A percentile compares a stretch with the other conserved stretches of the same genome.
Conservation (phyloP, 53 echinoderm and acorn worm species). For the Glandiceps talaboti region DNA sequence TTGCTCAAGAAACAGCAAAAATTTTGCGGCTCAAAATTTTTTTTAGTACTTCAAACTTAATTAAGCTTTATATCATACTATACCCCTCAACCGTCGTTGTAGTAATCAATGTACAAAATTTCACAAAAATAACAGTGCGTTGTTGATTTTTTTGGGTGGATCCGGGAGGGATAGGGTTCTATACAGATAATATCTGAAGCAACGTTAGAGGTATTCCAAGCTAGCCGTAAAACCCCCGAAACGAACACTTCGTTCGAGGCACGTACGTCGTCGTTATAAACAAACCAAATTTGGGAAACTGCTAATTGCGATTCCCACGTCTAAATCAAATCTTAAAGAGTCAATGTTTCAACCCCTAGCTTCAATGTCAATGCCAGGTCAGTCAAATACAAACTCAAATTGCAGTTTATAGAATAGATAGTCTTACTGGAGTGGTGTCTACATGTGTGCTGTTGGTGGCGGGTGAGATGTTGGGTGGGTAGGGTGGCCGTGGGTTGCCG, state of each 20-base stretch:
- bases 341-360: background rate
- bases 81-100: background rate
- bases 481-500: slow-evolving; percentile 64
- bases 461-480: slow-evolving; percentile 68
- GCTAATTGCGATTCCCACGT: background rate
- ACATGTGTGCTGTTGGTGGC: slow-evolving; percentile 46
- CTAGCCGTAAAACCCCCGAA: background rate
- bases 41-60: background rate
- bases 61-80: background rate
- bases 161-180: background rate
- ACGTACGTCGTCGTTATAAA: background rate
- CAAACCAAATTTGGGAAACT: background rate
- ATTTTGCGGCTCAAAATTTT: background rate
- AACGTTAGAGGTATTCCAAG: too few species aligned
- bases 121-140: background rate
- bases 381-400: background rate
- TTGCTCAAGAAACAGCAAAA: background rate
- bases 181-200: too few species aligned
- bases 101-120: background rate
- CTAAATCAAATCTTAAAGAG: background rate
- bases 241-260: background rate
- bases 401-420: background rate
- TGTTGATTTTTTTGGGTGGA: background rate
- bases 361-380: background rate
- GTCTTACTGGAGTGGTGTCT: background rate